Conservation (phyloP, 2,797 vertebrate genomes). For the Epinephelus coioides region DNA sequence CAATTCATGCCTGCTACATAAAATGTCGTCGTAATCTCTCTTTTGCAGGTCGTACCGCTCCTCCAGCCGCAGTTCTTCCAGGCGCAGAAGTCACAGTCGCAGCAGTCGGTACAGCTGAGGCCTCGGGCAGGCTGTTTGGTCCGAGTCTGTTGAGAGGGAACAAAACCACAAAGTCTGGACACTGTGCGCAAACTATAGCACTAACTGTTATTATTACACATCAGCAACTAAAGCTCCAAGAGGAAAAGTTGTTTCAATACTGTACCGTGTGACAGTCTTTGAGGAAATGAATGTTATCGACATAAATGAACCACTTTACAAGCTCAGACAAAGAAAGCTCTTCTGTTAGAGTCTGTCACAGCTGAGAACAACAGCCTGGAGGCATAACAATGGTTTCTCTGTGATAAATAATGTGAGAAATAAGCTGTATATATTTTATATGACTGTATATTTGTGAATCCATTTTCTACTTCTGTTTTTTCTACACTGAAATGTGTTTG, state of each 20-base stretch:
- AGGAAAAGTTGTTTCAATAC: constrained; percentile 14
- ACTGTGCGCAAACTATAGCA: constrained; percentile 4
- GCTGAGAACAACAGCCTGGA: constrained; percentile 3
- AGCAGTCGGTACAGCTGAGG: constrained; percentile 92
- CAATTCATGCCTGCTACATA: not conserved
- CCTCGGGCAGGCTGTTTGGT: not conserved
- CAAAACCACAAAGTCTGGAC: constrained; percentile 43
- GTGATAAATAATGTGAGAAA: constrained; percentile 34
- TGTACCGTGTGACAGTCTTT: constrained; percentile 1
- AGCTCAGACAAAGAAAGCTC: constrained; percentile 9
- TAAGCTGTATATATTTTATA: constrained; percentile 63
- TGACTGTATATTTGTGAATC: constrained; percentile 61
- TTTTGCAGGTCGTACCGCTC: constrained; percentile 90
- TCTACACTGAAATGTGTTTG: constrained; percentile 58
- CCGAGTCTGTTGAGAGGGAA: constrained; percentile 23
- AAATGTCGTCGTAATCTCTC: not conserved
- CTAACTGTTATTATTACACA: constrained; percentile 7
- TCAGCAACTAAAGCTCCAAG: constrained; percentile 27
- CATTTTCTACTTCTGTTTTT: constrained; percentile 60
- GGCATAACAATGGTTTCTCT: not conserved
- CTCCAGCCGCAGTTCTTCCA: constrained; percentile 93
- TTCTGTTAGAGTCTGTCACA: constrained; percentile 3
- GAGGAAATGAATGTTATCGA: constrained; percentile 30
- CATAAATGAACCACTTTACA: constrained; percentile 38
- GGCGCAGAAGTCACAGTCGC: constrained; percentile 90